A percentile compares a stretch with the other conserved stretches of the same genome.
phyloP scores from a whole-genome alignment of 1,140 invertebrate genomes.

The Triops longicaudatus region DNA sequence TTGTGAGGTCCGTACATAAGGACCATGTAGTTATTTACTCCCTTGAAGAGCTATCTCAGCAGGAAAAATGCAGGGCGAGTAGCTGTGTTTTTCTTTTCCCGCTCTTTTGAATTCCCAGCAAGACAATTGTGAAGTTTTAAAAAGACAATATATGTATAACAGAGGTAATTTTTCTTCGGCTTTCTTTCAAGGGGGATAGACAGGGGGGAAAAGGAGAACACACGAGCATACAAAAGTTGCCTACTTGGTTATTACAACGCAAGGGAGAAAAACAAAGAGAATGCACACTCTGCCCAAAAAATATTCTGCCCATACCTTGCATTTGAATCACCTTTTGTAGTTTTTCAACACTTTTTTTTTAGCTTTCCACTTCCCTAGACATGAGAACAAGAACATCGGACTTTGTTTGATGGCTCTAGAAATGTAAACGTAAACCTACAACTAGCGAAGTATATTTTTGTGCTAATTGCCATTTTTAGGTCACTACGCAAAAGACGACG shows the following conservation, averaged over 20 bases:
- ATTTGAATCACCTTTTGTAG: neutral
- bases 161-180: too few species aligned
- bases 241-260: conserved; percentile 5
- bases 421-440: neutral
- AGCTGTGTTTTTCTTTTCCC: too few species aligned
- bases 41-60: too few species aligned
- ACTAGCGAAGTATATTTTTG: conserved; percentile 4
- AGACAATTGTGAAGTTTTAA: too few species aligned
- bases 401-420: conserved; percentile 2
- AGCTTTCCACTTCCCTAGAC: neutral
- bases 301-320: neutral
- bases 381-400: neutral
- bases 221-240: conserved; percentile 14
- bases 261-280: neutral
- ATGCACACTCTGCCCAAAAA: neutral
- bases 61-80: too few species aligned
- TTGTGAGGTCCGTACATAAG: neutral
- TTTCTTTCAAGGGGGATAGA: neutral
- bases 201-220: neutral
- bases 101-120: too few species aligned
- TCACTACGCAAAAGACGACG: neutral
- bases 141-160: too few species aligned
- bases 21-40: too few species aligned
- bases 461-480: neutral
- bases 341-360: neutral